Evolutionary conservation across 2,797 vertebrate species (phyloP).

Genomic region (Centropyge bicolor): DNA sequence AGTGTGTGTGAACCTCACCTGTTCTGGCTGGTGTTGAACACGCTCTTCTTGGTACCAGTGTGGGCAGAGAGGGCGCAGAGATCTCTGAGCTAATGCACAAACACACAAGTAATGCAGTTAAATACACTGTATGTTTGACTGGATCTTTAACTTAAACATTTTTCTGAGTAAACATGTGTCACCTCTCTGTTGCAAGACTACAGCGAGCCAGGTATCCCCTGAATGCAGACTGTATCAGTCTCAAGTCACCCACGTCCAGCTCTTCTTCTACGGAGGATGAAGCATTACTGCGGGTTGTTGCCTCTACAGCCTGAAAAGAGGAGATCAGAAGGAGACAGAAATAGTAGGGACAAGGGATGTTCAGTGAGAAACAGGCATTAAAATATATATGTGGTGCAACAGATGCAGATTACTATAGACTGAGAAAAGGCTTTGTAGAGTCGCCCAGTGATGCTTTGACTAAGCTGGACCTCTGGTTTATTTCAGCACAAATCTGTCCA

Average conservation of each 20-base stretch:
- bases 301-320: slow-evolving; percentile 59
- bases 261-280: slow-evolving; percentile 32
- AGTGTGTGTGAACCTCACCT: slow-evolving; percentile 50
- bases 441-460: slow-evolving; percentile 36
- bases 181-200: slow-evolving; percentile 81
- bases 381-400: background rate
- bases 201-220: slow-evolving; percentile 88
- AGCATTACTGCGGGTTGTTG: slow-evolving; percentile 18
- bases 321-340: background rate
- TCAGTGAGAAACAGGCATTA: background rate
- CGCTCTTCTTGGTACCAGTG: slow-evolving; percentile 30
- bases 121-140: background rate
- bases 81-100: slow-evolving; percentile 47
- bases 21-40: slow-evolving; percentile 14
- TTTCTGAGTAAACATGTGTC: slow-evolving; percentile 24
- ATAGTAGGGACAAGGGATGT: background rate
- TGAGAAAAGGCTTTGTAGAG: slow-evolving; percentile 9
- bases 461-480: too few relatives aligned
- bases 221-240: slow-evolving; percentile 88
- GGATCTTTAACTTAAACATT: background rate
- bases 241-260: slow-evolving; percentile 78
- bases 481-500: slow-evolving; percentile 2
- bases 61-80: slow-evolving; percentile 49
- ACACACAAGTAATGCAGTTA: background rate
- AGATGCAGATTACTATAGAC: background rate